Conservation (phyloP, 2,888 invertebrate species). For the Agrypnus murinus region DNA sequence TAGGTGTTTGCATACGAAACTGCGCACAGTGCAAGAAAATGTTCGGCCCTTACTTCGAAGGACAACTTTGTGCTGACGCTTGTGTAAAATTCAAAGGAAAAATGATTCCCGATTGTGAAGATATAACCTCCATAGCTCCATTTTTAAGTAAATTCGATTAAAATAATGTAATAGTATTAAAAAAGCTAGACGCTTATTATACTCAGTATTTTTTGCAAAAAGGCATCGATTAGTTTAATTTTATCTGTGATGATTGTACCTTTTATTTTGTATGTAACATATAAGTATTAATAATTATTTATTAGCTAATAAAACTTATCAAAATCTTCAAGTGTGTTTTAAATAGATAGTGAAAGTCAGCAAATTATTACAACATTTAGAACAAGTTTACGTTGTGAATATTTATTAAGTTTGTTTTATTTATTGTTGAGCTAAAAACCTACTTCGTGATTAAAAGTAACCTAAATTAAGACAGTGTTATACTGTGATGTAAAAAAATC, state of each 20-base stretch:
- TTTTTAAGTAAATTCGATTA: slow-evolving; percentile 78
- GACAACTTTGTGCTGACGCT: slow-evolving; percentile 88
- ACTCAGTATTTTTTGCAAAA: slow-evolving; percentile 19
- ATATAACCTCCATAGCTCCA: slow-evolving; percentile 85
- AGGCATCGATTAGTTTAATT: slow-evolving; percentile 20
- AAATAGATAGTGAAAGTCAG: slow-evolving; percentile 6
- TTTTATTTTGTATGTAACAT: no score
- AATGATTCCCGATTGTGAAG: slow-evolving; percentile 89
- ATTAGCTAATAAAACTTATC: no score
- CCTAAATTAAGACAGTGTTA: slow-evolving; percentile 5
- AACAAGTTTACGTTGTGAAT: slow-evolving; percentile 27
- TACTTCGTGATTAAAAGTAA: slow-evolving; percentile 28
- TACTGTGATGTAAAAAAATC: no score
- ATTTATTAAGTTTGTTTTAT: slow-evolving; percentile 14
- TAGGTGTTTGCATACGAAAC: slow-evolving; percentile 86
- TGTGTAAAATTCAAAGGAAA: slow-evolving; percentile 90
- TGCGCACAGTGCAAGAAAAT: slow-evolving; percentile 94
- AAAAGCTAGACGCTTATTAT: slow-evolving; percentile 7
- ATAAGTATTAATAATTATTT: no score
- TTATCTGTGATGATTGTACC: slow-evolving; percentile 42
- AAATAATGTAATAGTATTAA: slow-evolving; percentile 12
- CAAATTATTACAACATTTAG: slow-evolving; percentile 19
- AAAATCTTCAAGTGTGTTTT: no score
- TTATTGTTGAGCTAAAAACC: slow-evolving; percentile 43
- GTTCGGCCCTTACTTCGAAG: slow-evolving; percentile 90